Percentiles rank a stretch among this genome's conserved stretches.
phyloP scores from a whole-genome alignment of 2,888 invertebrate genomes.

The Leucoma salicis region DNA sequence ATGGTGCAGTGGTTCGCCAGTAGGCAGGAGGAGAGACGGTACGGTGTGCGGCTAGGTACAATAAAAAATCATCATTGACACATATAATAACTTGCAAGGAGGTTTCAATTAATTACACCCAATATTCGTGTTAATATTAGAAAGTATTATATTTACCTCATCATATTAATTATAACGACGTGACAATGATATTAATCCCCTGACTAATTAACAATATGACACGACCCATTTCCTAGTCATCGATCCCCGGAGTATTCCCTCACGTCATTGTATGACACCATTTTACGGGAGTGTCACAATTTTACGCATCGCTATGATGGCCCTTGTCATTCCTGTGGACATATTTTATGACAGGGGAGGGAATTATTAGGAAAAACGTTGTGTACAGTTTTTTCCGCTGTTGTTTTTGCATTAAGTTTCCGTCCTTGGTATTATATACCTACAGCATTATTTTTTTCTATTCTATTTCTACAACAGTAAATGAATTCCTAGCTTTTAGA shows the following conservation, averaged over 20 bases:
- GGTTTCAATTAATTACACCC: too few species aligned
- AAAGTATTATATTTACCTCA: conserved; percentile 6
- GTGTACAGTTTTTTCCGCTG: conserved; percentile 31
- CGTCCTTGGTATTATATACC: too few species aligned
- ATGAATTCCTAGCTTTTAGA: too few species aligned
- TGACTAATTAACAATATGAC: conserved; percentile 54
- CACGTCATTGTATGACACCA: conserved; percentile 39
- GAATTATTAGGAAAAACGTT: conserved; percentile 37
- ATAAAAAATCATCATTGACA: too few species aligned
- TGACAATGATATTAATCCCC: conserved; percentile 38
- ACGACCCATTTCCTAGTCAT: conserved; percentile 44
- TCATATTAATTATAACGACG: not conserved
- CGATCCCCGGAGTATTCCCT: conserved; percentile 41
- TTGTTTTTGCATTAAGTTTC: conserved; percentile 6
- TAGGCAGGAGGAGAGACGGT: too few species aligned
- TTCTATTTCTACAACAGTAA: too few species aligned
- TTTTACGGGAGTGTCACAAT: conserved; percentile 49
- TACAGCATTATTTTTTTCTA: too few species aligned
- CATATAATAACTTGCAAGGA: too few species aligned
- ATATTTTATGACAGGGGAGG: conserved; percentile 33
- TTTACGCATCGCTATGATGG: conserved; percentile 44
- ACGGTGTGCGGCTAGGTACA: too few species aligned
- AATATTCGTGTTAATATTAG: too few species aligned
- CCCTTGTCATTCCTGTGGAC: conserved; percentile 41
- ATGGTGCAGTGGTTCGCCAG: too few species aligned